These are phyloP conservation scores for Corvus moneduloides DNA, from an alignment of 2,113 vertebrate species.

Conservation along the genomic window DNA sequence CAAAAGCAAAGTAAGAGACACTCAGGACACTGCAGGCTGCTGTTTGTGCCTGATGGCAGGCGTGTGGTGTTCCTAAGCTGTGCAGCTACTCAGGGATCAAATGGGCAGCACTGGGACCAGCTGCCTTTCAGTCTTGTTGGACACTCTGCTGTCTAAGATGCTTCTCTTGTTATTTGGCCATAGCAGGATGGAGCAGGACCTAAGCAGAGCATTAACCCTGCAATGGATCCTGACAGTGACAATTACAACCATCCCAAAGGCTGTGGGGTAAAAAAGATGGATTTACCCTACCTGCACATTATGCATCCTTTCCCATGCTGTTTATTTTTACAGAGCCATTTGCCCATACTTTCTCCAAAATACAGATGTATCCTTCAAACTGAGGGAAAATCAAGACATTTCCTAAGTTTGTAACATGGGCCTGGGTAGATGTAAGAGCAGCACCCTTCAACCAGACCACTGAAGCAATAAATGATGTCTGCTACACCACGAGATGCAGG, in stretches of 20 bases:
- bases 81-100: neutral
- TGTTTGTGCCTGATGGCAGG: neutral
- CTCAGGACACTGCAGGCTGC: neutral
- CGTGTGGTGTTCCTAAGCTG: rapidly evolving
- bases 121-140: neutral
- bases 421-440: neutral
- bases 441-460: neutral
- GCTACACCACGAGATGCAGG: neutral
- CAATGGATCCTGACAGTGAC: neutral
- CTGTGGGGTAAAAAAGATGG: neutral
- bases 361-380: neutral
- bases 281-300: neutral
- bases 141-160: neutral
- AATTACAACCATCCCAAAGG: neutral
- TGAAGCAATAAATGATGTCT: neutral
- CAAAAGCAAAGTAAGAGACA: neutral
- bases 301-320: neutral
- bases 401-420: neutral
- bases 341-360: neutral
- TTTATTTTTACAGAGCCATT: neutral
- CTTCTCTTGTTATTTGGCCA: neutral
- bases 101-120: neutral
- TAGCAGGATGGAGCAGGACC: neutral
- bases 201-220: neutral
- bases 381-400: neutral